Evolutionary conservation across 2,888 invertebrate genomes (phyloP), one percentile per base, ranked within the genome.

Genomic region (Ashinkailepas kermadecensis): DNA sequence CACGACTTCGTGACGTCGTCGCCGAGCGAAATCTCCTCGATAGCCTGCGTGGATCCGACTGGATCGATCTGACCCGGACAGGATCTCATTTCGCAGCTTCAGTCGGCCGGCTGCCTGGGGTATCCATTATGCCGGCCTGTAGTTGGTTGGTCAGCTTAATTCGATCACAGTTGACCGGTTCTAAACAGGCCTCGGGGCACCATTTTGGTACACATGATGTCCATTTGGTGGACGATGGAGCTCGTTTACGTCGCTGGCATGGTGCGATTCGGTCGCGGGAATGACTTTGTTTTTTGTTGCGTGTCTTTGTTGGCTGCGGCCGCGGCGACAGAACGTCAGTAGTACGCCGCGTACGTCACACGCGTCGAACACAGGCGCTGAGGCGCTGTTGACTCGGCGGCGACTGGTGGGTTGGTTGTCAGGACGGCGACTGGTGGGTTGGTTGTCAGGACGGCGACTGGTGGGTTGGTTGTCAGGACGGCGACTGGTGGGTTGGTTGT

Each of bases 171-270:
- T 70, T 13, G 70, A 39, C 70, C 39, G 70, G 13, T 39, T 39
- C 12, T 70, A 70, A 70, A 25, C 39, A 70, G 70, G 70, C 39
- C 70, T 70, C 70, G 70, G 70, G 70, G 70, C 70, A 15, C 70
- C 70, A 13, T 39, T 70, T 70, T 70, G 70, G 70, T 70, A 70
- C 70, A 70, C 70, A 70, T 70, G 70, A 70, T 70, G 70, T 70
- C 70, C 70, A 70, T 70, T 70, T 39, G 70, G 70, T 25, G 25
- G 39, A 15, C 70, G 70, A 70, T 70, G 39, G 25, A 13, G 70
- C 25, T 21, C 70, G 70, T 70, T 70, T 39, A 70, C 39, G 70
- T 70, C 70, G 25, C 39, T 7, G 70, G 25, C 70, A 70, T 39
- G 39, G 13, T 21, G 21, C 70, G 70, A 70, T 70, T 39, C 70